A percentile compares a stretch with the other conserved stretches of the same genome.
phyloP scores from a whole-genome alignment of 2,113 vertebrate genomes.

The Antigone vipio region DNA sequence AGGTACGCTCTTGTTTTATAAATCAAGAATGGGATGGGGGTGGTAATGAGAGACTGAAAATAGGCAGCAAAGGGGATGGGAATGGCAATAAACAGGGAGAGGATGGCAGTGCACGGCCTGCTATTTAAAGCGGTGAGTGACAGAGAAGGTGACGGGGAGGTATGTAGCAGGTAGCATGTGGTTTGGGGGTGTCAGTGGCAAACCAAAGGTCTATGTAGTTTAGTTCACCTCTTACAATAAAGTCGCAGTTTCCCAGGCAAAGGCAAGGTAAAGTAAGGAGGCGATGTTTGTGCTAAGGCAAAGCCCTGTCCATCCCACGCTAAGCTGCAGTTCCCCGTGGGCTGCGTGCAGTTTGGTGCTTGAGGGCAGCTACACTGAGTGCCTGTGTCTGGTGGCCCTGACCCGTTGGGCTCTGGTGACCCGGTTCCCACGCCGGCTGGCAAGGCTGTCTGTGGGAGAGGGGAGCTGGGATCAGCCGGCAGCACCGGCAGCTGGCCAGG shows the following conservation, averaged over 20 bases:
- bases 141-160: background rate
- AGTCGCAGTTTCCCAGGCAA: background rate
- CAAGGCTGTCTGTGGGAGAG: accelerated
- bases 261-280: background rate
- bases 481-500: background rate
- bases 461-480: background rate
- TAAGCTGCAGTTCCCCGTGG: accelerated
- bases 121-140: background rate
- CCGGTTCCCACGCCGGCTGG: background rate
- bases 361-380: accelerated
- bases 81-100: background rate
- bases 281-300: background rate
- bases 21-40: background rate
- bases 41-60: background rate
- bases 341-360: background rate
- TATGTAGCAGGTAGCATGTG: background rate
- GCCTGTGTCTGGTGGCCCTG: background rate
- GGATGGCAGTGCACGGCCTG: background rate
- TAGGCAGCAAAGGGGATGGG: background rate
- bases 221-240: background rate
- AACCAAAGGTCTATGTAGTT: background rate
- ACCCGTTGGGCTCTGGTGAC: background rate
- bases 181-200: background rate
- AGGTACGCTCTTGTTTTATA: background rate
- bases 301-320: background rate